Evolutionary conservation across 2,888 invertebrate species (phyloP).

Genomic region (Pharmacophagus antenor): DNA sequence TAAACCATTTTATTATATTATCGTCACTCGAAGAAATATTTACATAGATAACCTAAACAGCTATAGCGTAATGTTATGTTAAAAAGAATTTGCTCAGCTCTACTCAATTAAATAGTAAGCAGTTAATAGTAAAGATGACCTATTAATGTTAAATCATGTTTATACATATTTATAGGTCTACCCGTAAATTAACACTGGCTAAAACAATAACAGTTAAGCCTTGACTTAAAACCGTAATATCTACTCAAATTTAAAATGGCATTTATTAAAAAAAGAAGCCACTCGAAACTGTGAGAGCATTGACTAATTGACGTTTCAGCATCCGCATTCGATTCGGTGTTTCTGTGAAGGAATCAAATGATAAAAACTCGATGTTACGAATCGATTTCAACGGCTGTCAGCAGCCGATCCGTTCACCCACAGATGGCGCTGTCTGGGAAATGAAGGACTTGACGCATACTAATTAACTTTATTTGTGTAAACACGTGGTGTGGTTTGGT

Average conservation of each 20-base stretch:
- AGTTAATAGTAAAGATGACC: too few species aligned
- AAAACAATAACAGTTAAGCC: background rate
- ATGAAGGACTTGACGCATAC: conserved; percentile 34
- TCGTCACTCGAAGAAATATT: too few species aligned
- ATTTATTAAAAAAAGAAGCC: background rate
- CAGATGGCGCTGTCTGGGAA: conserved; percentile 59
- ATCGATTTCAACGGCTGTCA: conserved; percentile 65
- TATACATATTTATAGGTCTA: too few species aligned
- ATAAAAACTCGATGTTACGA: conserved; percentile 60
- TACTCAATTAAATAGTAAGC: too few species aligned
- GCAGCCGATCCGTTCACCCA: conserved; percentile 55
- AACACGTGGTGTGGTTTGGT: conserved; percentile 40
- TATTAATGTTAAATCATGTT: too few species aligned
- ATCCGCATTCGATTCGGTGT: conserved; percentile 41
- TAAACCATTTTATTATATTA: background rate
- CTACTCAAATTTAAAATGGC: background rate
- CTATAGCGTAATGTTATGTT: too few species aligned
- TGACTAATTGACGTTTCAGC: conserved; percentile 64
- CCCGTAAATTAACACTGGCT: too few species aligned
- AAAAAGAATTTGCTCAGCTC: too few species aligned
- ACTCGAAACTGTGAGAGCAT: conserved; percentile 56
- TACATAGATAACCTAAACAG: too few species aligned
- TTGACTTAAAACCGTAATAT: background rate
- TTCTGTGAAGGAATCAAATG: conserved; percentile 34
- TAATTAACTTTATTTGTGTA: conserved; percentile 44